Base-by-base conservation (phyloP, 2,888 invertebrate genomes). In the Eilema depressum region DNA sequence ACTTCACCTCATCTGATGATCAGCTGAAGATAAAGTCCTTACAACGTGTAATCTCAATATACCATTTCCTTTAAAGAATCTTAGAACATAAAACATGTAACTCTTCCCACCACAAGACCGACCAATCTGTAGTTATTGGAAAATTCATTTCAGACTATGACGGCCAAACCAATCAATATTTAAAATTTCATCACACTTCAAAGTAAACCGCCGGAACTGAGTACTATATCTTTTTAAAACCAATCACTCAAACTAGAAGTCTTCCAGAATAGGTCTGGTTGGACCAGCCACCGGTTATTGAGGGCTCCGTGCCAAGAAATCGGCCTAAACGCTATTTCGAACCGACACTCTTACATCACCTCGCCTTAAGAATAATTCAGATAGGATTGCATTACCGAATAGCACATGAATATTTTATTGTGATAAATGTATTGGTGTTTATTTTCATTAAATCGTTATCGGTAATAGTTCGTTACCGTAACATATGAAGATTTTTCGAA, bases 271-370 rank as follows among this genome's bases (percentile, higher is more conserved):
- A 86, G 79, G 75, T 61, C 75, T 60, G 74, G 73, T 60, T 69
- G 68, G 76, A 72, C 71, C 77, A 75, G 67, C 71, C 66, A 53
- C 60, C 78, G 75, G 85, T 87, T 88, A 88, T 88, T 85, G 87
- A 79, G 78, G 89, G 87, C 85, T 77, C 73, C 70, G 84, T 93
- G 93, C 92, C 92, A 93, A 93, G 90, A 92, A 87, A 86, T 82
- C 86, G 83, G 87, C 88, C 91, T 88, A 88, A 88, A 84, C 83
- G 87, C 86, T 91, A 91, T 91, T 89, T 88, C 77, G 77, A 79
- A 83, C 77, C 84, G 76, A 82, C 86, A 81, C 82, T 81, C 80
- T n/a, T 81, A 80, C 81, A 82, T 86, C 84, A 84, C 84, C 86
- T 86, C 83, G 83, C 79, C 75, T 71, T 71, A 71, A 73, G 82